Evolutionary conservation across 1,140 invertebrate species (phyloP).

Genomic region (Chymomyza costata): DNA sequence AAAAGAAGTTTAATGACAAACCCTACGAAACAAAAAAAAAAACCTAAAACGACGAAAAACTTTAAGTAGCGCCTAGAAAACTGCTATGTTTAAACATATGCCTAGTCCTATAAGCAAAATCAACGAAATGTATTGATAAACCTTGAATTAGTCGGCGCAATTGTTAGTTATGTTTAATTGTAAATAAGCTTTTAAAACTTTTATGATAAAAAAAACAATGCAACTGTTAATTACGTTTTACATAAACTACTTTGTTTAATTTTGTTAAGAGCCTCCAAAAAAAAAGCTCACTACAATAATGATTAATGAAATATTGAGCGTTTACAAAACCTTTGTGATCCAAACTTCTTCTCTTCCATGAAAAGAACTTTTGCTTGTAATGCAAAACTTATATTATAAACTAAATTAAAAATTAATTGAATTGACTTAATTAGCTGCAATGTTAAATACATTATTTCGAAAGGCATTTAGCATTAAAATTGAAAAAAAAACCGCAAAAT

Average conservation of each 20-base stretch:
- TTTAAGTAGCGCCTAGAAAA: slow-evolving; percentile 13
- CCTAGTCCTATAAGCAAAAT: slow-evolving; percentile 36
- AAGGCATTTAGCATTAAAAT: slow-evolving; percentile 55
- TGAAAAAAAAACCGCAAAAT: slow-evolving; percentile 17
- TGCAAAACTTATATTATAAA: slow-evolving; percentile 14
- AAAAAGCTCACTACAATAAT: slow-evolving; percentile 16
- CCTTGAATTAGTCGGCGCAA: slow-evolving; percentile 1
- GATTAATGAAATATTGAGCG: slow-evolving; percentile 9
- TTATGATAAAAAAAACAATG: slow-evolving; percentile 31
- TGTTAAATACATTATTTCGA: slow-evolving; percentile 67
- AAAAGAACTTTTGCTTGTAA: slow-evolving; percentile 37
- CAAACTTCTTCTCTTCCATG: slow-evolving; percentile 74
- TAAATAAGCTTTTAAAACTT: slow-evolving; percentile 68
- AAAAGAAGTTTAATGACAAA: too few relatives aligned
- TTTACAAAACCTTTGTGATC: slow-evolving; percentile 68
- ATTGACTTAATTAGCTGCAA: slow-evolving; percentile 67
- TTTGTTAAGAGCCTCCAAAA: slow-evolving; percentile 27
- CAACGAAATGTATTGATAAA: slow-evolving; percentile 28
- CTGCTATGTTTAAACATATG: slow-evolving; percentile 12
- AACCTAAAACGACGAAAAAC: slow-evolving; percentile 19
- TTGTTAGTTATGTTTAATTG: slow-evolving; percentile 63
- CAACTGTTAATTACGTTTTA: slow-evolving; percentile 46
- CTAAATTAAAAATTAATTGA: slow-evolving; percentile 26
- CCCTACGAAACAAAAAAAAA: slow-evolving; percentile 23
- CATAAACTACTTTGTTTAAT: slow-evolving; percentile 36